These are phyloP conservation scores for Eumeta japonica DNA, from an alignment of 1,140 invertebrate genomes.

Conservation along the genomic window DNA sequence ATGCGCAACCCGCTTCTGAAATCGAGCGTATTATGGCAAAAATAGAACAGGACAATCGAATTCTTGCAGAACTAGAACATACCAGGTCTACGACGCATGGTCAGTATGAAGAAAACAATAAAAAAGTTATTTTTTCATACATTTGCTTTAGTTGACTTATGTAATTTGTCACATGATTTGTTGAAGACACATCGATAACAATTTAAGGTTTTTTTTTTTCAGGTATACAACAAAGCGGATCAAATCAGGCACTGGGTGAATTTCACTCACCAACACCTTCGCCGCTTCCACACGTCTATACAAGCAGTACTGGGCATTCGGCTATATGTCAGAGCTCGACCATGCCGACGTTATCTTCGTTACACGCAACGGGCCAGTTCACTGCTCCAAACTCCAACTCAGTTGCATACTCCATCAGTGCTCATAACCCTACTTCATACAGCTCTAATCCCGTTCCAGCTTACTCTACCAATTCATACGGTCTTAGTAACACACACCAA, in stretches of 20 bases:
- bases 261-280: slow-evolving; percentile 58
- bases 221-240: slow-evolving; percentile 59
- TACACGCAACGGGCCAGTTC: slow-evolving; percentile 55
- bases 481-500: slow-evolving; percentile 55
- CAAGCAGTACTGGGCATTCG: slow-evolving; percentile 46
- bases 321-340: slow-evolving; percentile 62
- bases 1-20: slow-evolving; percentile 69
- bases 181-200: too few species aligned
- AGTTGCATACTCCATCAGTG: slow-evolving; percentile 51
- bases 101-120: too few species aligned
- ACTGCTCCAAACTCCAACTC: slow-evolving; percentile 54
- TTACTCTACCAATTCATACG: slow-evolving; percentile 44
- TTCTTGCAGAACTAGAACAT: slow-evolving; percentile 87
- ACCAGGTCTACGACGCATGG: slow-evolving; percentile 63
- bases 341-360: slow-evolving; percentile 60
- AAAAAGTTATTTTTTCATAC: too few species aligned
- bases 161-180: background rate
- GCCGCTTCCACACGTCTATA: slow-evolving; percentile 59
- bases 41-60: slow-evolving; percentile 84
- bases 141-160: background rate
- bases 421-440: slow-evolving; percentile 52
- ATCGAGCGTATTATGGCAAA: slow-evolving; percentile 93
- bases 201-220: too few species aligned
- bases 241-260: slow-evolving; percentile 60
- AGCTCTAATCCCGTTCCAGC: slow-evolving; percentile 45